Percentiles rank a stretch among this genome's conserved stretches.
These are phyloP conservation scores for Clarias fuscus DNA, from an alignment of 2,797 vertebrate species.

Conservation along the genomic window DNA sequence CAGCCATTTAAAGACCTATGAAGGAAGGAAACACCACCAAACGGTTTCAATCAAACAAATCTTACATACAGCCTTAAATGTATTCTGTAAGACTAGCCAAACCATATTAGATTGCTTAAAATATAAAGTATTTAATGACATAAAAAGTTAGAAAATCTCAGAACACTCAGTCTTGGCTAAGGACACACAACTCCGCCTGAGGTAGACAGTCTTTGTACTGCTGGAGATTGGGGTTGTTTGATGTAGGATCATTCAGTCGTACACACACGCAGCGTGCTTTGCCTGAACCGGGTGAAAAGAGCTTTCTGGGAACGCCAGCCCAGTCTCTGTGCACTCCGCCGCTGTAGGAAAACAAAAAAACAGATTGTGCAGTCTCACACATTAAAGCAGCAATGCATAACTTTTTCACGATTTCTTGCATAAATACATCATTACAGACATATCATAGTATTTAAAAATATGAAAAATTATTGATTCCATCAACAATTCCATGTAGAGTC, in stretches of 20 bases:
- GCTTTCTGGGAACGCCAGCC: conserved; percentile 85
- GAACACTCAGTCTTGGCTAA: conserved; percentile 50
- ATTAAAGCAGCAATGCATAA: not conserved
- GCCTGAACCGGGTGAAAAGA: conserved; percentile 76
- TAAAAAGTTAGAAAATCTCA: conserved; percentile 5
- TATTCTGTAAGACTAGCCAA: not conserved
- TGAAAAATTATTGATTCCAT: not conserved
- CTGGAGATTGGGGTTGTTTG: conserved; percentile 76
- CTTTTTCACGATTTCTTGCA: not conserved
- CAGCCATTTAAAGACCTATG: not conserved
- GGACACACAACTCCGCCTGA: conserved; percentile 73
- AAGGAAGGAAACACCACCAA: not conserved
- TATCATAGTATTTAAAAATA: not conserved
- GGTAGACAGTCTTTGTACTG: conserved; percentile 80
- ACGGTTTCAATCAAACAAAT: not conserved
- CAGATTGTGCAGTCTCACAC: not conserved
- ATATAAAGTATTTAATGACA: not conserved
- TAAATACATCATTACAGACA: not conserved
- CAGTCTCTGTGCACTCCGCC: conserved; percentile 87
- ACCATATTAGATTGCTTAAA: not conserved
- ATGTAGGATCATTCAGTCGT: conserved; percentile 64
- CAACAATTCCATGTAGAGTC: not conserved
- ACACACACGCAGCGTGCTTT: conserved; percentile 84
- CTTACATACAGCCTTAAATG: not conserved
- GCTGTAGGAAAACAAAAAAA: conserved; percentile 61